Base-by-base conservation (phyloP, 2,797 vertebrate genomes). In the Tokudaia tokunoshimensis region DNA sequence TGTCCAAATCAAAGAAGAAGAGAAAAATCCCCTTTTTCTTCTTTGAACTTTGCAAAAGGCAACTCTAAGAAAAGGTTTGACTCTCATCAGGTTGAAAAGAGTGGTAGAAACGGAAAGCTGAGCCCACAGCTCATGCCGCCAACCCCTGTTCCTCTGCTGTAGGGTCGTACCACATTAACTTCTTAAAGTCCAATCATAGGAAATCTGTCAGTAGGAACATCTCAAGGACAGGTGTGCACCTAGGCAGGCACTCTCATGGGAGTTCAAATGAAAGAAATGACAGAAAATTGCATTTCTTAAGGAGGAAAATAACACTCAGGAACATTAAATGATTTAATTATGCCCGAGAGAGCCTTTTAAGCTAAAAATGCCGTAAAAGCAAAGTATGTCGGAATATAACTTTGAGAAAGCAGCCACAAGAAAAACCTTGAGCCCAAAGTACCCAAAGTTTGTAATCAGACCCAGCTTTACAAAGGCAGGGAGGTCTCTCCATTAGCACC, bases 291-390 rank as follows among this genome's bases (percentile, higher is more conserved):
- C 84, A 93, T 97, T 98, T 96, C 96, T 97, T 97, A 97, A 96
- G 96, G 63, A 97, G 74, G 63, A 72, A 96, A 97, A 93, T 97
- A 96, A 96, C 92, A 96, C 86, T 94, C 61, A 89, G 94, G 95
- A 97, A 97, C 93, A 97, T 95, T 96, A 97, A 96, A 97, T 97
- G 96, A 97, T 96, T 98, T 98, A 98, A 97, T 97, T 98, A 96
- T 95, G 92, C 97, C 76, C 93, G 90, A 97, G 97, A 96, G 87
- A 97, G 93, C 76, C 92, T 97, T 97, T 91, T 86, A 89, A 95
- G 76, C 83, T 93, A 93, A 97, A 98, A 96, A 96, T 93, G 93
- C 47, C 74, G 61, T 84, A 92, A 95, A 97, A 96, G 92, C 89
- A 78, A 81, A 96, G 85, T 95, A 59, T 83, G 57, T 96, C 9